Evolutionary conservation across 2,888 invertebrate genomes (phyloP).

Genomic region (Ditula angustiorana): DNA sequence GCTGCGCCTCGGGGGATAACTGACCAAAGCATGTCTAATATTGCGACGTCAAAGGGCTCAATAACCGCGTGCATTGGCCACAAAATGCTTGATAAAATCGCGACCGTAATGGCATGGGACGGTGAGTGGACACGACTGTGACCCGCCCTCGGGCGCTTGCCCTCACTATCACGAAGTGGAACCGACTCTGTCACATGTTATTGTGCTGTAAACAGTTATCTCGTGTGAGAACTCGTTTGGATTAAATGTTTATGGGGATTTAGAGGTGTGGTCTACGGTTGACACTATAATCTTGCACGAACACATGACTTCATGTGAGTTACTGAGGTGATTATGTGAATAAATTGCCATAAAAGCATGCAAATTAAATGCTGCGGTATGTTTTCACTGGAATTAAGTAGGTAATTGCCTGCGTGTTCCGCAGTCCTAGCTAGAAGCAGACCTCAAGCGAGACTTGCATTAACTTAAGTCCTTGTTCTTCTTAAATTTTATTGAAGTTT

Average conservation of each 20-base stretch:
- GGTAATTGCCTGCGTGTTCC: neutral
- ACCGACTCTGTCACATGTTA: constrained; percentile 35
- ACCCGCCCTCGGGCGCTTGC: constrained; percentile 55
- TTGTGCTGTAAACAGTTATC: constrained; percentile 36
- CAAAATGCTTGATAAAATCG: constrained; percentile 63
- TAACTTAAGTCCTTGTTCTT: too few relatives aligned
- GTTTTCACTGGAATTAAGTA: neutral
- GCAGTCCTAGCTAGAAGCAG: neutral
- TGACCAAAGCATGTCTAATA: constrained; percentile 39
- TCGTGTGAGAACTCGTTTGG: constrained; percentile 33
- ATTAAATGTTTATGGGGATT: constrained; percentile 2
- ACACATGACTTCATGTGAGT: constrained; percentile 11
- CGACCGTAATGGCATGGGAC: constrained; percentile 52
- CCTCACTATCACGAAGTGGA: constrained; percentile 56
- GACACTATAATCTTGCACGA: constrained; percentile 16
- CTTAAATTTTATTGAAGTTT: too few relatives aligned
- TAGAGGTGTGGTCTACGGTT: constrained; percentile 24
- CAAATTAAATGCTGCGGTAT: constrained; percentile 3
- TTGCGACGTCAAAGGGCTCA: constrained; percentile 43
- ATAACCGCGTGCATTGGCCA: constrained; percentile 47
- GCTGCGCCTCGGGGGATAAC: constrained; percentile 23
- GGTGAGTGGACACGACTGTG: constrained; percentile 55
- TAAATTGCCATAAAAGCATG: constrained; percentile 3
- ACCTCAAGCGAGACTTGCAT: neutral
- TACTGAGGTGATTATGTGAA: constrained; percentile 14